Conservation (phyloP, 1,140 invertebrate species). For the Procambarus virginalis region DNA sequence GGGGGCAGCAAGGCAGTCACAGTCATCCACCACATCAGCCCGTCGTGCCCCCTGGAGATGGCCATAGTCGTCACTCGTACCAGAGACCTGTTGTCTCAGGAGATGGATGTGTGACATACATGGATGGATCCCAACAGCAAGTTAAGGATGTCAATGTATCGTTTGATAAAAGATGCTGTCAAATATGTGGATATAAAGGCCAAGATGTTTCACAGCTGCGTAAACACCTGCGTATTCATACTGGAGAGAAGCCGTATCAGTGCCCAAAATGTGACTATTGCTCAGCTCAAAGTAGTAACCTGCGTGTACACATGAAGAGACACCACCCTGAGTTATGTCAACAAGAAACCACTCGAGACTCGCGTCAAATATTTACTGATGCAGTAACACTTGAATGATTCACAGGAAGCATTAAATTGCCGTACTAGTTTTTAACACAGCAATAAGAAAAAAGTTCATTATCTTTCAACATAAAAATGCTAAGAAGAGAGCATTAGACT, state of each 20-base stretch:
- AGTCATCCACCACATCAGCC: conserved; percentile 28
- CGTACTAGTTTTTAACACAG: too few species aligned
- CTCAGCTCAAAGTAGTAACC: conserved; percentile 55
- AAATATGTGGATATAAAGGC: conserved; percentile 50
- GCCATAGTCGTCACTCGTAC: neutral
- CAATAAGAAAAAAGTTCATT: too few species aligned
- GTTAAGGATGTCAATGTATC: neutral
- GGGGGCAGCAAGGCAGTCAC: conserved; percentile 11
- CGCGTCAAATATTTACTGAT: neutral
- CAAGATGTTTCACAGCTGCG: conserved; percentile 49
- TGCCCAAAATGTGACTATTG: conserved; percentile 47
- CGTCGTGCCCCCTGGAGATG: neutral
- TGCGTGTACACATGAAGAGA: conserved; percentile 47
- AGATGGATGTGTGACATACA: neutral
- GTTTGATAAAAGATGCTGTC: conserved; percentile 31
- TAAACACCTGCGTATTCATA: conserved; percentile 55
- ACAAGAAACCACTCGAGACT: neutral
- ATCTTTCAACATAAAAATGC: too few species aligned
- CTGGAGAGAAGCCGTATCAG: conserved; percentile 53
- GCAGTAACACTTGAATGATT: conserved; percentile 27
- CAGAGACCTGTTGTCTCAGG: conserved; percentile 6
- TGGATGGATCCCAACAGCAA: neutral
- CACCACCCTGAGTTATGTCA: conserved; percentile 10
- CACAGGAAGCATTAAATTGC: neutral
- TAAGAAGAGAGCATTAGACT: too few species aligned